Percentiles rank a stretch among this genome's conserved stretches.
These are phyloP conservation scores for Dasyprocta punctata DNA, from an alignment of 2,113 vertebrate species.

Conservation along the genomic window DNA sequence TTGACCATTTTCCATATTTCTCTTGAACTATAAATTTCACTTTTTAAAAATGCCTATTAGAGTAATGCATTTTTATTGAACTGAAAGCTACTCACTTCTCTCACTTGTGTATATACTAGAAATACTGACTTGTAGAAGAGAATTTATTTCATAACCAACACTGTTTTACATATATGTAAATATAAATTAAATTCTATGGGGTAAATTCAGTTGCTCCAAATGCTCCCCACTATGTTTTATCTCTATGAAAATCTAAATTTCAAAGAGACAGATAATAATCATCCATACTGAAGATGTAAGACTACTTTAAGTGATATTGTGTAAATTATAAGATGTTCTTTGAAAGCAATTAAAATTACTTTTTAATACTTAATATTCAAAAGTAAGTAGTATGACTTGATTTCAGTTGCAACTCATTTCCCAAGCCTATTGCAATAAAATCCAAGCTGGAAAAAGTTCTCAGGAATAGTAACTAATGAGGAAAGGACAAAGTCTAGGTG, in stretches of 20 bases:
- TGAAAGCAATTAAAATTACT: background rate
- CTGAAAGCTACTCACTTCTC: background rate
- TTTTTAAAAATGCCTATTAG: background rate
- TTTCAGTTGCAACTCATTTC: background rate
- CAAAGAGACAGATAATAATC: background rate
- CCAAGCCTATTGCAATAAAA: background rate
- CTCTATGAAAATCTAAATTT: slow-evolving; percentile 24
- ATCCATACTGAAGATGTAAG: background rate
- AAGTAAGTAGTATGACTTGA: background rate
- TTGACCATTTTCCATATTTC: background rate
- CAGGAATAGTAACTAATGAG: background rate
- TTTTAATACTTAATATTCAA: background rate
- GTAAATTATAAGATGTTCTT: background rate
- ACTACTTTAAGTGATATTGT: background rate
- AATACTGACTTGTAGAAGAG: background rate
- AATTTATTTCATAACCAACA: background rate
- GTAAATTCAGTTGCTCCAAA: background rate
- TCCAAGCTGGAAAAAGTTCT: background rate
- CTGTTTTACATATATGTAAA: background rate
- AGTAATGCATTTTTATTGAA: background rate
- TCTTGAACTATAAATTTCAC: background rate
- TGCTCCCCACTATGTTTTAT: background rate
- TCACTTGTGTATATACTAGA: background rate
- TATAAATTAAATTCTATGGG: background rate
- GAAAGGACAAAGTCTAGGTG: background rate